Evolutionary conservation across 2,888 invertebrate species (phyloP), one percentile per base, ranked within the genome.

Genomic region (Halictus ligatus): DNA sequence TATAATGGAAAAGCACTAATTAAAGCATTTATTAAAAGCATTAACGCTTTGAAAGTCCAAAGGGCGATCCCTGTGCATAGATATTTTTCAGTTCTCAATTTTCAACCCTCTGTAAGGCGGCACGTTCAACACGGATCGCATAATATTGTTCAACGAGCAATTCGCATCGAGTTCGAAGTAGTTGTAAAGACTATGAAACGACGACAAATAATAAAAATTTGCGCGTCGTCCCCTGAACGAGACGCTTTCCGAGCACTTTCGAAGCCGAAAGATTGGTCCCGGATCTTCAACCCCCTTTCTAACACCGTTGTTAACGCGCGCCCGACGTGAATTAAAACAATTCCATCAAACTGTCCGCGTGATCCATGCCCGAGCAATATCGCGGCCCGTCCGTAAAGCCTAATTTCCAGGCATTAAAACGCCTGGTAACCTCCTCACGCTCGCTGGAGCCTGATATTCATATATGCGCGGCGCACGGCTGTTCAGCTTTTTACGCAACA

Each of bases 361-460:
- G 40, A 69, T 69, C 29, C 64, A 29, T 64, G 29, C 7, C 64
- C 29, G 29, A 64, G 64, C 18, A 29, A 29, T 29, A 64, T 64
- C 29, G 69, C 46, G 75, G 60, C 29, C 50, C 60, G 50, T 43
- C 60, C 6, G 40, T 76, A n/a, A 54, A 78, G 78, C 77, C 81
- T 85, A 85, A 85, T 85, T 85, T 72, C 64, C 84, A 75, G 64
- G 46, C 77, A 81, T 86, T 85, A 86, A 86, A 81, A 85, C 78
- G 58, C 54, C 64, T 48, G 75, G 67, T 72, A 78, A 81, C 85
- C 85, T 85, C 84, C 85, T 85, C 78, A 18, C 84, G 81, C 81
- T 85, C 89, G 85, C 89, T 84, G 74, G 75, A 79, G 72, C 81
- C 81, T 86, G 86, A 83, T 87, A 87, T 81, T 78, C 82, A 80